Evolutionary conservation across 2,888 invertebrate genomes (phyloP).

Genomic region (Tupiocoris notatus): DNA sequence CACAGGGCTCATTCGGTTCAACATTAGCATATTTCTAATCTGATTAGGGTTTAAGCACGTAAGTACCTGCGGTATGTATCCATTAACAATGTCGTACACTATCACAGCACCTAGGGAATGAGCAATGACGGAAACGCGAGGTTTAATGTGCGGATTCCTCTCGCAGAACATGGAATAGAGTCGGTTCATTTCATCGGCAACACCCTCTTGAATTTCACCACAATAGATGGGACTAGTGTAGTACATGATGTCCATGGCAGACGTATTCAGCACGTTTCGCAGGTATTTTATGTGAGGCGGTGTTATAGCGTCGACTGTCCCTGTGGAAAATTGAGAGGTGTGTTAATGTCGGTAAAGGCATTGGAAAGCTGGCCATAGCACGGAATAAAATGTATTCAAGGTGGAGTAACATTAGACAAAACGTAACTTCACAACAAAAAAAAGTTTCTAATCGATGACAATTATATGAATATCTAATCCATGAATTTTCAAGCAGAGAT

Average conservation of each 20-base stretch:
- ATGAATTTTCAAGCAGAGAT: no score
- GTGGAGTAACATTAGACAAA: no score
- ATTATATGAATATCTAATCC: no score
- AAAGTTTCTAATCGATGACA: no score
- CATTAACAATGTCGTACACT: conserved; percentile 67
- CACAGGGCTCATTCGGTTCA: no score
- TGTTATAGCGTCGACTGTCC: conserved; percentile 66
- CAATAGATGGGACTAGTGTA: conserved; percentile 70
- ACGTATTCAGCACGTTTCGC: conserved; percentile 64
- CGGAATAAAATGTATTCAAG: no score
- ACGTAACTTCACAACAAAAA: no score
- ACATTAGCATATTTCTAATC: no score
- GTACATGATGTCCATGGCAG: conserved; percentile 72
- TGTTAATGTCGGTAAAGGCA: no score
- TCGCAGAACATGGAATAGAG: conserved; percentile 64
- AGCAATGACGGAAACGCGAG: conserved; percentile 65
- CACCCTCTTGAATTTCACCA: conserved; percentile 63
- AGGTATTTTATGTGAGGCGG: conserved; percentile 64
- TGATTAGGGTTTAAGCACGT: no score
- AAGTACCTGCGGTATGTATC: conserved; percentile 52
- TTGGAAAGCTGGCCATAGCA: no score
- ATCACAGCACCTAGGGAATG: conserved; percentile 71
- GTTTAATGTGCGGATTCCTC: conserved; percentile 64
- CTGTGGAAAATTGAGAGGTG: conserved; percentile 52
- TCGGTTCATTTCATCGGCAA: conserved; percentile 63